Evolutionary conservation across 2,797 vertebrate species (phyloP).

Genomic region (Vireo griseus): DNA sequence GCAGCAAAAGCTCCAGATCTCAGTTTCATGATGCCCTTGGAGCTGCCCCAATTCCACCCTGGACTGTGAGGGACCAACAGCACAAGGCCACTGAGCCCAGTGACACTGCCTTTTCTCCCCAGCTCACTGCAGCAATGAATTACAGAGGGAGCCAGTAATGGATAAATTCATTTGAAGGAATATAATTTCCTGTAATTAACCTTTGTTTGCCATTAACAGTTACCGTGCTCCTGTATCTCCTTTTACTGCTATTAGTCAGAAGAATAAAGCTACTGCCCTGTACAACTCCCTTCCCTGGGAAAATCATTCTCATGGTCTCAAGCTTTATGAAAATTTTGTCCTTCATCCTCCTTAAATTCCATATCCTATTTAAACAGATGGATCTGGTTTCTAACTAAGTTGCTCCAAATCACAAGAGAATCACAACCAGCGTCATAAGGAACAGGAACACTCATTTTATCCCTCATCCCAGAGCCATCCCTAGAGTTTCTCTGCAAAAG

Average conservation of each 20-base stretch:
- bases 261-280: not conserved
- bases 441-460: not conserved
- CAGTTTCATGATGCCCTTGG: not conserved
- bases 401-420: not conserved
- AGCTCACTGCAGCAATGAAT: not conserved
- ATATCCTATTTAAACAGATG: not conserved
- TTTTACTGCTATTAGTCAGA: not conserved
- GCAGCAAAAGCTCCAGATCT: not conserved
- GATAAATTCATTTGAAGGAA: not conserved
- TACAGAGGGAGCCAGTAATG: not conserved
- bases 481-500: not conserved
- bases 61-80: no score
- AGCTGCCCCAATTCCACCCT: not conserved
- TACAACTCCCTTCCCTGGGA: not conserved
- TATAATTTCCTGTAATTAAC: not conserved
- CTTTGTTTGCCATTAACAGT: not conserved
- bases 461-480: not conserved
- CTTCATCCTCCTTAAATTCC: not conserved
- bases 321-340: not conserved
- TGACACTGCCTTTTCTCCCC: not conserved
- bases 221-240: not conserved
- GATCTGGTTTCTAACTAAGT: not conserved
- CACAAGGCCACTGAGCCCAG: not conserved
- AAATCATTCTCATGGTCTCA: not conserved
- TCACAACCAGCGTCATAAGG: not conserved